A percentile compares a stretch with the other conserved stretches of the same genome.
phyloP scores from a whole-genome alignment of 2,113 vertebrate genomes.

The Oryzias curvinotus region DNA sequence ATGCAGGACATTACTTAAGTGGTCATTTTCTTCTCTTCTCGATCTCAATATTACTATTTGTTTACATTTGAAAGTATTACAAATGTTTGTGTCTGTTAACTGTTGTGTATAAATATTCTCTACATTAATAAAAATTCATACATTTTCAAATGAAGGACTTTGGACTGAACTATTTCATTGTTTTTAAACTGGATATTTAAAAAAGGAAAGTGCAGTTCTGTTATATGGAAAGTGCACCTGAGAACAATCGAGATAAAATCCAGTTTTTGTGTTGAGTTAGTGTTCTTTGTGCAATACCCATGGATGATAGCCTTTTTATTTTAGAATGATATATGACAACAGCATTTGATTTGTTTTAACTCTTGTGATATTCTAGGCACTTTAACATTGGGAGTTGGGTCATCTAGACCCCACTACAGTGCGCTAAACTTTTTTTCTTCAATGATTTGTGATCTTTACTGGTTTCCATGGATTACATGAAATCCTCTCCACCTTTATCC shows the following conservation, averaged over 20 bases:
- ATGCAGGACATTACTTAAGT: conserved; percentile 49
- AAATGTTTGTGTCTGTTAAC: conserved; percentile 75
- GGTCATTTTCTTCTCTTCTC: conserved; percentile 77
- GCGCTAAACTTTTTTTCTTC: too few relatives aligned
- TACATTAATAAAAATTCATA: conserved; percentile 65
- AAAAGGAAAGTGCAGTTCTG: neutral
- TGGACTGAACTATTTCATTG: neutral
- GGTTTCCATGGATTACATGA: too few relatives aligned
- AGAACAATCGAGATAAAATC: neutral
- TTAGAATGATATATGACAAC: too few relatives aligned
- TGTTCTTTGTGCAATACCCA: too few relatives aligned
- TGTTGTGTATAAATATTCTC: conserved; percentile 71
- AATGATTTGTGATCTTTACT: too few relatives aligned
- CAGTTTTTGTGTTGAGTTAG: too few relatives aligned
- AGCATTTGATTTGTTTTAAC: too few relatives aligned
- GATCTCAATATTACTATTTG: conserved; percentile 74
- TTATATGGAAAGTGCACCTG: neutral
- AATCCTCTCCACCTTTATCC: too few relatives aligned
- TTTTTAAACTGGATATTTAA: neutral
- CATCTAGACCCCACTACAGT: too few relatives aligned
- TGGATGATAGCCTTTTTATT: too few relatives aligned
- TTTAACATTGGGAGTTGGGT: too few relatives aligned
- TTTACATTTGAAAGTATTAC: conserved; percentile 83
- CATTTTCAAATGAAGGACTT: conserved; percentile 39
- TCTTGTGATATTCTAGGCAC: too few relatives aligned